Evolutionary conservation across 2,113 vertebrate genomes (phyloP).

Genomic region (Tupaia chinensis): DNA sequence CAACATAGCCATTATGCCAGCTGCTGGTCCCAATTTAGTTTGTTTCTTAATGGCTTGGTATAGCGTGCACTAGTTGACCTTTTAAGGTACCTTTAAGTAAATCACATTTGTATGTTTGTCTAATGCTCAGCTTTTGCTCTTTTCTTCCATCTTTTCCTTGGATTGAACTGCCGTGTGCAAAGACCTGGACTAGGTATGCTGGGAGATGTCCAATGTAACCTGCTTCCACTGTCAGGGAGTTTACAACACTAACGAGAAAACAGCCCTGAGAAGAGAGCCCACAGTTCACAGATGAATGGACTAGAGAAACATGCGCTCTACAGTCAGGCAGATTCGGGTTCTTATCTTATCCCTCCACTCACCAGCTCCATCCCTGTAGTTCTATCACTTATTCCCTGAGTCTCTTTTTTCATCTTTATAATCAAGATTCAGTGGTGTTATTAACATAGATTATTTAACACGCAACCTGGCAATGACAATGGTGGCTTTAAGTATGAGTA

Average conservation of each 20-base stretch:
- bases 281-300: background rate
- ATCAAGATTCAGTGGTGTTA: background rate
- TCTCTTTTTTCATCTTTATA: background rate
- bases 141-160: background rate
- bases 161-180: background rate
- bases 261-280: background rate
- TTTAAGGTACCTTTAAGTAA: background rate
- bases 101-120: background rate
- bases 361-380: background rate
- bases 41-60: background rate
- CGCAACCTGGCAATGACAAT: background rate
- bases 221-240: background rate
- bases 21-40: background rate
- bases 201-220: background rate
- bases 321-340: background rate
- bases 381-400: background rate
- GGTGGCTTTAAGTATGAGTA: background rate
- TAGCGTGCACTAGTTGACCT: background rate
- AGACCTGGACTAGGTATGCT: background rate
- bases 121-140: background rate
- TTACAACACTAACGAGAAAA: background rate
- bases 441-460: background rate
- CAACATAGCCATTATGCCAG: no score
- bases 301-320: fast-evolving
- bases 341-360: background rate